Conservation (phyloP, 2,797 vertebrate genomes). For the Pristis pectinata region DNA sequence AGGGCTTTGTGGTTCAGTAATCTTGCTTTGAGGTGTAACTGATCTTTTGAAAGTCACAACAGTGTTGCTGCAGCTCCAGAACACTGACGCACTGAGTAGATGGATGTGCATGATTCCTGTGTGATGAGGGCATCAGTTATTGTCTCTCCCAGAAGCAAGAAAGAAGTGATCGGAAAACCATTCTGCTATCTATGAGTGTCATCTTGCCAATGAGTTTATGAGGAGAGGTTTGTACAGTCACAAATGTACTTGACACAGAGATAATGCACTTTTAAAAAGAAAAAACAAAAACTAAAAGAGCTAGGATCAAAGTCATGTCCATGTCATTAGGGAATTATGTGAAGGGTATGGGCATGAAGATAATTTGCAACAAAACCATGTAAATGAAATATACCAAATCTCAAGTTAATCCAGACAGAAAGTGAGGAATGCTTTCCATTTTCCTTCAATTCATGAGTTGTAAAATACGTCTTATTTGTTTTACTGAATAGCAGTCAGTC, state of each 20-base stretch:
- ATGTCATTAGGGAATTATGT: neutral
- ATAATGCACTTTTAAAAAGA: neutral
- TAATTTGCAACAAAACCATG: neutral
- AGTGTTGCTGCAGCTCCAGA: neutral
- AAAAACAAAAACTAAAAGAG: neutral
- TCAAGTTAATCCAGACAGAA: neutral
- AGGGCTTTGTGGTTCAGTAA: neutral
- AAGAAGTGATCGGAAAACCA: neutral
- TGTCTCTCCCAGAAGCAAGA: neutral
- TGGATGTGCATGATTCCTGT: neutral
- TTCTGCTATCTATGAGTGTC: neutral
- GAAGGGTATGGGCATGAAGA: neutral
- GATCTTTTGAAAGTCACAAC: neutral
- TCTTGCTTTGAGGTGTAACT: neutral
- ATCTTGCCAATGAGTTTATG: neutral
- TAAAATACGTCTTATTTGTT: neutral
- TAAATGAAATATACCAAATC: neutral
- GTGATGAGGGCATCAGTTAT: neutral
- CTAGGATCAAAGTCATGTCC: neutral
- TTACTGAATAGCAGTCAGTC: neutral
- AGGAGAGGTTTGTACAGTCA: neutral
- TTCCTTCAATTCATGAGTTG: neutral
- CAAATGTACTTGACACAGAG: neutral
- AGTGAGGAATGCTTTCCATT: neutral
- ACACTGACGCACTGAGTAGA: neutral